Conservation (phyloP, 2,113 vertebrate genomes). For the Cynopterus brachyotis region DNA sequence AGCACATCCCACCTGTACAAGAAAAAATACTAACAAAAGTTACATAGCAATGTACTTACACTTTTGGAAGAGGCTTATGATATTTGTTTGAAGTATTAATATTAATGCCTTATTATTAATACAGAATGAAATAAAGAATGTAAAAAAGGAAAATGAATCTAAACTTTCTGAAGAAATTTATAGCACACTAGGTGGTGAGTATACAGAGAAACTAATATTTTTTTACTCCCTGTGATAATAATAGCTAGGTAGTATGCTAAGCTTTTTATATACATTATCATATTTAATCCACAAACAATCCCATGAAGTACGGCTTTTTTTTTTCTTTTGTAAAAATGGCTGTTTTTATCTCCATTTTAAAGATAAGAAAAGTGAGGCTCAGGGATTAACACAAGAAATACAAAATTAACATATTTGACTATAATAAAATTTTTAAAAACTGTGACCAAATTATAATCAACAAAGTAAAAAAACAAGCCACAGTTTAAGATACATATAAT, state of each 20-base stretch:
- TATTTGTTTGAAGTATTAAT: neutral
- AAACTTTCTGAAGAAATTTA: constrained; percentile 47
- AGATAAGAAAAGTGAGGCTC: neutral
- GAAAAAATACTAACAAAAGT: constrained; percentile 9
- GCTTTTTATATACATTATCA: neutral
- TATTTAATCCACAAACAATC: neutral
- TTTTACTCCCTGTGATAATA: neutral
- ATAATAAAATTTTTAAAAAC: neutral
- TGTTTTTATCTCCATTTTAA: constrained; percentile 10
- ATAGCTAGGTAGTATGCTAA: neutral
- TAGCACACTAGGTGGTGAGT: constrained; percentile 47
- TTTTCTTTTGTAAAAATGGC: neutral
- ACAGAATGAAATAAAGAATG: constrained; percentile 55
- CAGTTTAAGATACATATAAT: neutral
- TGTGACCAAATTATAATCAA: neutral
- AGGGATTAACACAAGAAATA: neutral
- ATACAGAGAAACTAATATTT: neutral
- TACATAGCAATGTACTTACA: neutral
- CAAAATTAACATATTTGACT: neutral
- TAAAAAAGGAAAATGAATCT: constrained; percentile 40
- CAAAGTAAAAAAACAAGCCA: neutral
- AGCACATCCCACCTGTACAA: neutral
- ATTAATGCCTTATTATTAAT: constrained; percentile 17
- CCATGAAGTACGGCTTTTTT: neutral
- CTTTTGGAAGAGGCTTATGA: neutral